These are phyloP conservation scores for Poeciliopsis prolifica DNA, from an alignment of 2,113 vertebrate genomes.

Conservation along the genomic window DNA sequence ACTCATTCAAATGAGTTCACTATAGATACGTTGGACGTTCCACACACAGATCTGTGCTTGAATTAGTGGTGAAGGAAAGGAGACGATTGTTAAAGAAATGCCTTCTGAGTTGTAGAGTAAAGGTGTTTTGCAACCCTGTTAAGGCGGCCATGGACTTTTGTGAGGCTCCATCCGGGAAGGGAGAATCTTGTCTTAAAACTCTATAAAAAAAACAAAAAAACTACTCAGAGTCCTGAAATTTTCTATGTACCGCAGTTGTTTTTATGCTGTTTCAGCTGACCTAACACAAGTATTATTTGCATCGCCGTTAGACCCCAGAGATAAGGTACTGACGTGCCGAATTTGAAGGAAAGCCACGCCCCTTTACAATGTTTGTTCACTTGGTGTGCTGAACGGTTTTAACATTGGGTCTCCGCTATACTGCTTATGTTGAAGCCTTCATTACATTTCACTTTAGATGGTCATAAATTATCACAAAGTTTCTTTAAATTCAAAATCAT, in stretches of 20 bases:
- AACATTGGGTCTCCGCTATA: constrained; percentile 39
- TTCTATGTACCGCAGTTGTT: constrained; percentile 20
- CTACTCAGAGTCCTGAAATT: constrained; percentile 46
- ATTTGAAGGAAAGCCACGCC: constrained; percentile 47
- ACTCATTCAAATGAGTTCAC: constrained; percentile 62
- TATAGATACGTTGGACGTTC: constrained; percentile 66
- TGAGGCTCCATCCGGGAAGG: constrained; percentile 50
- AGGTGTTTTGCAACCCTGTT: constrained; percentile 42
- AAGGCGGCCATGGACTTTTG: constrained; percentile 42
- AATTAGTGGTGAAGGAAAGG: constrained; percentile 55
- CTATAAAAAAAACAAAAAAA: constrained; percentile 21
- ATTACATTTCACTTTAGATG: constrained; percentile 48
- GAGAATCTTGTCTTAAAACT: constrained; percentile 71
- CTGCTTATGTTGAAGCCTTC: constrained; percentile 22
- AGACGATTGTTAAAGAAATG: constrained; percentile 56
- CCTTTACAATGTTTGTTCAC: constrained; percentile 46
- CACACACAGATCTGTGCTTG: constrained; percentile 60
- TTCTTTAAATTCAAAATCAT: constrained; percentile 36
- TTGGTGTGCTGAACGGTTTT: constrained; percentile 23
- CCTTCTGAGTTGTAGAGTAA: constrained; percentile 50
- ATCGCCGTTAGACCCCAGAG: constrained; percentile 48
- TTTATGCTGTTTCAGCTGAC: constrained; percentile 42
- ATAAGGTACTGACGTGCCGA: constrained; percentile 53
- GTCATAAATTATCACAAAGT: neutral
- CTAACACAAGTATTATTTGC: constrained; percentile 40